Evolutionary conservation across 2,797 vertebrate species (phyloP).

Genomic region (Pempheris klunzingeri): DNA sequence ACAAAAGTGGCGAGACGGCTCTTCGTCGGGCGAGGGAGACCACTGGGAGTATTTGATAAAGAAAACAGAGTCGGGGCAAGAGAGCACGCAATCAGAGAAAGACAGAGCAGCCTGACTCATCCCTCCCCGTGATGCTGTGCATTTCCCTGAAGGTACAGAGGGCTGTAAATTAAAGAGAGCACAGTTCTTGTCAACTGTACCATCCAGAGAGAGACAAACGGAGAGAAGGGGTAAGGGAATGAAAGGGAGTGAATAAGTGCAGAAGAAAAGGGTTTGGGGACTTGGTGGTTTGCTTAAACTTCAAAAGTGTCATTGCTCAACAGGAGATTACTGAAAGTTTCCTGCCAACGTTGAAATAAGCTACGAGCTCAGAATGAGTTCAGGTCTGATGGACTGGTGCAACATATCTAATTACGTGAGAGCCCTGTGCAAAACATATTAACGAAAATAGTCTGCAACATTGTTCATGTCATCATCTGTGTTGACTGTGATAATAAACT

Average conservation of each 20-base stretch:
- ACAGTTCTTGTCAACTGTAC: constrained; percentile 43
- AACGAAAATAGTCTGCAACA: not conserved
- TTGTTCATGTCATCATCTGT: constrained; percentile 1
- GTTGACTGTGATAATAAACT: not conserved
- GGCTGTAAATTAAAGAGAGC: constrained; percentile 66
- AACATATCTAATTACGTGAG: not conserved
- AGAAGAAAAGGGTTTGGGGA: constrained; percentile 42
- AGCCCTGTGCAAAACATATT: not conserved
- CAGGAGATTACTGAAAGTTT: constrained; percentile 39
- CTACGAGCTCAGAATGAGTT: constrained; percentile 2
- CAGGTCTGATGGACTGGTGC: constrained; percentile 15
- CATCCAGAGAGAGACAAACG: constrained; percentile 40
- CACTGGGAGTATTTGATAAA: constrained; percentile 62
- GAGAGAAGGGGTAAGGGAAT: constrained; percentile 15
- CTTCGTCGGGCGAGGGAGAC: constrained; percentile 29
- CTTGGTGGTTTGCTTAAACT: constrained; percentile 40
- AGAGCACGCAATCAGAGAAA: constrained; percentile 39
- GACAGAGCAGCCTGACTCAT: constrained; percentile 25
- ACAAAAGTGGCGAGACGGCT: constrained; percentile 25
- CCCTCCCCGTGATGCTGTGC: constrained; percentile 47
- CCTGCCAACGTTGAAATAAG: not conserved
- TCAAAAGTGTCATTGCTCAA: constrained; percentile 44
- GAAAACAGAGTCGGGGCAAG: constrained; percentile 59
- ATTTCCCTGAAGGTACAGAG: constrained; percentile 59
- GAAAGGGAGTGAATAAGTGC: constrained; percentile 25